These are phyloP conservation scores for Drosophila siamana DNA, from an alignment of 2,888 invertebrate species.

Conservation along the genomic window DNA sequence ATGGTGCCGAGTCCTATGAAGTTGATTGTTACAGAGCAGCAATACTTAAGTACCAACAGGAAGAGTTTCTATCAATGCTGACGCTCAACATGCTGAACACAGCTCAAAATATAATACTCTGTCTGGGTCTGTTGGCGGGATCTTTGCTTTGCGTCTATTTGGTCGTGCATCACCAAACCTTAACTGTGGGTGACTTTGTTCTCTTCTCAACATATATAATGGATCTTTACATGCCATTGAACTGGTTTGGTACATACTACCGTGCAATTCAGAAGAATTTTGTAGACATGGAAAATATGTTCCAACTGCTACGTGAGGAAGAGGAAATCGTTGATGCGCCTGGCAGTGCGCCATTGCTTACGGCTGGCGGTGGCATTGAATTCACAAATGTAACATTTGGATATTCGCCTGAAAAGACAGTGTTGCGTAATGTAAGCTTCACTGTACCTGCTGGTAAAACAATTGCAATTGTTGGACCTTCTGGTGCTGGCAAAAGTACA, in stretches of 20 bases:
- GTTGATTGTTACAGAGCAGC: slow-evolving; percentile 93
- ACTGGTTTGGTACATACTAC: slow-evolving; percentile 99
- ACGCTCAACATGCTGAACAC: slow-evolving; percentile 96
- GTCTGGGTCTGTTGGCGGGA: slow-evolving; percentile 93
- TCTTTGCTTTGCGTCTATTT: slow-evolving; percentile 95
- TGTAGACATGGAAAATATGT: slow-evolving; percentile 99
- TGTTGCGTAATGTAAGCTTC: slow-evolving; percentile 92
- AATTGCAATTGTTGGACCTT: slow-evolving; percentile 94
- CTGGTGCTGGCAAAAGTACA: slow-evolving; percentile 98
- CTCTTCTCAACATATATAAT: slow-evolving; percentile 97
- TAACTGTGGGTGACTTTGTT: slow-evolving; percentile 98
- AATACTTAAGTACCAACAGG: slow-evolving; percentile 94
- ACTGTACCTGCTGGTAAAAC: slow-evolving; percentile 93
- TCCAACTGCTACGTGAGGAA: slow-evolving; percentile 95
- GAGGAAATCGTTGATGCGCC: slow-evolving; percentile 94
- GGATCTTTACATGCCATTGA: slow-evolving; percentile 97
- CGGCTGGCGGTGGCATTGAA: slow-evolving; percentile 90
- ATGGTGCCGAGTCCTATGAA: slow-evolving; percentile 97
- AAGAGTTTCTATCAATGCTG: slow-evolving; percentile 95
- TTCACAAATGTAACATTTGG: slow-evolving; percentile 96
- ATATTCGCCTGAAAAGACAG: slow-evolving; percentile 92
- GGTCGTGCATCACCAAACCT: slow-evolving; percentile 89
- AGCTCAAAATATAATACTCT: slow-evolving; percentile 95
- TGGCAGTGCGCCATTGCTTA: slow-evolving; percentile 89
- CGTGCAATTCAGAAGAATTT: slow-evolving; percentile 98